Conservation (phyloP, 2,888 invertebrate species). For the Lasioglossum marginatum region DNA sequence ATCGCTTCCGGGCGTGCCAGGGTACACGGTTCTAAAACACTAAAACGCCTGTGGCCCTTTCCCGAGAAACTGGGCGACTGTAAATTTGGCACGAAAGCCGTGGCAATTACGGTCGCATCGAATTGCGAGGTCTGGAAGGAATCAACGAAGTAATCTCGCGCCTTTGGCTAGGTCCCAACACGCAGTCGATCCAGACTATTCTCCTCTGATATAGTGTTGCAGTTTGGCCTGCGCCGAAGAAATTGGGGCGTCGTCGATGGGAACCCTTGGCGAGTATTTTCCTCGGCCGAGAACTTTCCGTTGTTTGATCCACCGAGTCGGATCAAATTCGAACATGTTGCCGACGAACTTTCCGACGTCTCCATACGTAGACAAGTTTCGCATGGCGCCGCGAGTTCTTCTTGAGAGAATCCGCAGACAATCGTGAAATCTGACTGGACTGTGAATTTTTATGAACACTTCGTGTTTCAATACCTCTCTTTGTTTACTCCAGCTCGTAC, state of each 20-base stretch:
- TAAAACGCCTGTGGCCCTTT: conserved; percentile 26
- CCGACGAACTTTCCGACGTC: not conserved
- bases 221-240: conserved; percentile 29
- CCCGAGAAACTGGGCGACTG: conserved; percentile 20
- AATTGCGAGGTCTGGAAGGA: conserved; percentile 51
- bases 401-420: not conserved
- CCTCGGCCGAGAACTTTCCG: not conserved
- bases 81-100: conserved; percentile 58
- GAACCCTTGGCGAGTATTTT: not conserved
- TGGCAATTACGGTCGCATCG: conserved; percentile 64
- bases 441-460: not conserved
- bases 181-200: conserved; percentile 52
- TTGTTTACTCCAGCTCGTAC: not conserved
- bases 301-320: not conserved
- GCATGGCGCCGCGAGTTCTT: not conserved
- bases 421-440: not conserved
- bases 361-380: not conserved
- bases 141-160: conserved; percentile 65
- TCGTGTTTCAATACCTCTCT: not conserved
- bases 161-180: conserved; percentile 61
- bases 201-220: conserved; percentile 41
- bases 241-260: not conserved
- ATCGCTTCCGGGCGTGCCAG: conserved; percentile 40
- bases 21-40: conserved; percentile 16
- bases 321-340: not conserved